These are phyloP conservation scores for Henricia sp. DNA, from an alignment of 53 echinoderm and acorn worm genomes.

Conservation along the genomic window DNA sequence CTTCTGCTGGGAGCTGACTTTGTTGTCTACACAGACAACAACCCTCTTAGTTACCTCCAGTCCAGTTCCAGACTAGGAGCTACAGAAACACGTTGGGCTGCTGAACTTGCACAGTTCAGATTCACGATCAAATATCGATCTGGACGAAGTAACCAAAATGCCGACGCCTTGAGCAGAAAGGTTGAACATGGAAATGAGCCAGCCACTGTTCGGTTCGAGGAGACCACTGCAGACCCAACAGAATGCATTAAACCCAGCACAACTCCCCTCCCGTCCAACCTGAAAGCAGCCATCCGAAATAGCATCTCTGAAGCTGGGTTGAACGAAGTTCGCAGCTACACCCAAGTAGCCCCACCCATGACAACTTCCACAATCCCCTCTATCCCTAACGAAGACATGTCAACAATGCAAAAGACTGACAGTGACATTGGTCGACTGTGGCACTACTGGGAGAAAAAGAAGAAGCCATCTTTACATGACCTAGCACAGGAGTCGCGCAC, in stretches of 20 bases:
- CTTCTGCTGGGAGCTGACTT: slow-evolving; percentile 36
- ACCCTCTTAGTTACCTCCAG: slow-evolving; percentile 61
- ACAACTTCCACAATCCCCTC: background rate
- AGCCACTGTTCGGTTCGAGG: too few relatives aligned
- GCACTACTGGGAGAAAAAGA: background rate
- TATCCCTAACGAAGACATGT: background rate
- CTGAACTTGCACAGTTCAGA: slow-evolving; percentile 58
- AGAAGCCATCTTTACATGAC: too few relatives aligned
- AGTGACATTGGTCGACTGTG: background rate
- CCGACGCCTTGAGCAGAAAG: too few relatives aligned
- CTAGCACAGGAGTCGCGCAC: too few relatives aligned
- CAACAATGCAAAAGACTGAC: background rate
- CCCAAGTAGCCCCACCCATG: background rate
- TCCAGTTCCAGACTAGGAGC: slow-evolving; percentile 56
- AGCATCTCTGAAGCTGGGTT: background rate
- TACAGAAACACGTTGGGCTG: slow-evolving; percentile 66
- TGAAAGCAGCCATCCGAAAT: background rate
- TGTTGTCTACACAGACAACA: slow-evolving; percentile 62
- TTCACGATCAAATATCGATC: slow-evolving; percentile 56
- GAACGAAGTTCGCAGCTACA: background rate
- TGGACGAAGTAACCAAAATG: slow-evolving; percentile 57
- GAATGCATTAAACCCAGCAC: too few relatives aligned
- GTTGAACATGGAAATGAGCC: too few relatives aligned
- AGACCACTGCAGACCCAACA: too few relatives aligned
- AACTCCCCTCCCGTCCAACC: background rate